Evolutionary conservation across 2,797 vertebrate genomes (phyloP), one percentile per base, ranked within the genome.

Genomic region (Coreius guichenoti): DNA sequence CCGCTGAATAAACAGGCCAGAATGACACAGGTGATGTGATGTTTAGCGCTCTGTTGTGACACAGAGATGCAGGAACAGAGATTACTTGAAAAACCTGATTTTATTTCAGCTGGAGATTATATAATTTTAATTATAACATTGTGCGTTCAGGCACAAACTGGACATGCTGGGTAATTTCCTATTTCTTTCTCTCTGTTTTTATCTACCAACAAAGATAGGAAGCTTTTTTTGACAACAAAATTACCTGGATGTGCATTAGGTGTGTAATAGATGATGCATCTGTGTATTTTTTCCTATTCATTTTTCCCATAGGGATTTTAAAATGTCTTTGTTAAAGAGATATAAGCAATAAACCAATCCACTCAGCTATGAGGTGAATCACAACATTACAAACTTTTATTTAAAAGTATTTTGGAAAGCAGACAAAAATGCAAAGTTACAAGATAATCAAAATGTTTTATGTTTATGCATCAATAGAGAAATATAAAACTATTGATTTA

Each of bases 31-130:
- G 80, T 92, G 92, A 89, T 87, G 90, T 88, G 88, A 92, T 89
- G 86, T 89, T 91, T 89, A 87, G 89, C 83, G 82, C 83, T 81
- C 83, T 89, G 88, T 88, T 89, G 86, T 87, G 83, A 87, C 77
- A 68, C 77, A 76, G 76, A 91, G 86, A 89, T 90, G 89, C 89
- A 90, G 74, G 86, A 82, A 9, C 16, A n/a, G n/a, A n/a, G n/a
- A n/a, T 45, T 51, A 65, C 58, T 61, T 31, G 26, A 72, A 23
- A 45, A n/a, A 13, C 17, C 19, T 23, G 8, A 68, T 5, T 21
- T 8, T 68, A 68, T 68, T 68, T 72, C 51, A n/a, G 51, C 21
- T 75, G 8, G 29, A 31, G 17, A 54, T 11, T 8, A 63, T 63
- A 16, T 63, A 0, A 63, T 36, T 75, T 75, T 36, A 8, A 56